phyloP scores from a whole-genome alignment of 2,888 invertebrate species.

The Clivina fossor region DNA sequence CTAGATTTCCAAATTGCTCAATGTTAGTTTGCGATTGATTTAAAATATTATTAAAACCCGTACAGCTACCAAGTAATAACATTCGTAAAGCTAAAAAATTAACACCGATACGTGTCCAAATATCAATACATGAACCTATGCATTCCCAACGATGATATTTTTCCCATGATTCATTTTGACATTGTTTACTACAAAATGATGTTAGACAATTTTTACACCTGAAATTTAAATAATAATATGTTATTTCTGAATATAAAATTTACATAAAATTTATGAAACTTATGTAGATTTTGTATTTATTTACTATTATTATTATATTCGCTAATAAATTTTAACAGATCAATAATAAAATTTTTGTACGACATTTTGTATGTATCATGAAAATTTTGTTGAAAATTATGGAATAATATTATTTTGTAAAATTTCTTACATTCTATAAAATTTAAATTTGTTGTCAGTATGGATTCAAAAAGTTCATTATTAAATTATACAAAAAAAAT shows the following conservation, averaged over 20 bases:
- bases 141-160: slow-evolving; percentile 75
- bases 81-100: slow-evolving; percentile 76
- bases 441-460: no score
- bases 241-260: slow-evolving; percentile 22
- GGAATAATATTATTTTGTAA: no score
- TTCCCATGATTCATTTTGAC: slow-evolving; percentile 59
- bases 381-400: no score
- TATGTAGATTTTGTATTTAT: slow-evolving; percentile 9
- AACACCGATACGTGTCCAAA: slow-evolving; percentile 74
- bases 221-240: slow-evolving; percentile 35
- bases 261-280: slow-evolving; percentile 21
- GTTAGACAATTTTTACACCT: slow-evolving; percentile 70
- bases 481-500: no score
- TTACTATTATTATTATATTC: slow-evolving; percentile 25
- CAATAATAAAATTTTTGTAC: slow-evolving; percentile 11
- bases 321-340: slow-evolving; percentile 12
- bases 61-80: slow-evolving; percentile 57
- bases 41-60: slow-evolving; percentile 51
- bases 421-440: no score
- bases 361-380: slow-evolving; percentile 13
- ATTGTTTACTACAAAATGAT: slow-evolving; percentile 69
- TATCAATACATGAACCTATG: slow-evolving; percentile 60
- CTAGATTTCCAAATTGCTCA: slow-evolving; percentile 51
- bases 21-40: slow-evolving; percentile 51
- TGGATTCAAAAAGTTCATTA: no score